Evolutionary conservation across 2,113 vertebrate species (phyloP), one percentile per base, ranked within the genome.

Genomic region (Paracanthobrama guichenoti): DNA sequence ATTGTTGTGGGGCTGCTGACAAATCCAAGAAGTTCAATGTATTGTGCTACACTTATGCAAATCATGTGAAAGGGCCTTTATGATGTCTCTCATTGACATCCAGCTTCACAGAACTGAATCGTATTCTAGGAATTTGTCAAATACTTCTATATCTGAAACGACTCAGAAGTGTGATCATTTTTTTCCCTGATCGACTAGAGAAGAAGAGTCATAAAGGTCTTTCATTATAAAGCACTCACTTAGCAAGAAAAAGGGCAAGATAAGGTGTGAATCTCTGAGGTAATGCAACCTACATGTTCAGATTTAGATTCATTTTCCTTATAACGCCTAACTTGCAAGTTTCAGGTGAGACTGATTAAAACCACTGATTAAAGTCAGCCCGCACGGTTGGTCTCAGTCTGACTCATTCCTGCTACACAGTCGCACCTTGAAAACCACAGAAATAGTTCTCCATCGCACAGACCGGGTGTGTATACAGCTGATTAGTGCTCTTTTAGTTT

Each of bases 401-500:
- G 71, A 84, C 77, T 84, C 71, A 60, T 44, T 66, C 7, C 78
- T 73, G 64, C 72, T 46, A 62, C 31, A 28, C 72, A 39, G 55
- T 26, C 42, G 8, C 12, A 28, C 75, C 72, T 62, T 73, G 39
- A 46, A 80, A 50, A 73, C 79, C 78, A 6, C 67, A 82, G 46
- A 82, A 71, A 57, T 72, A 31, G 28, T 39, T 53, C 44, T 67
- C 26, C 78, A 80, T 80, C 18, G 16, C 79, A 35, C 42, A 67
- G 16, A 50, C 53, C 62, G 16, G 31, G 46, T 39, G 66, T 69
- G 83, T 62, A 44, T 57, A 28, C 46, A 85, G 78, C 84, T 80
- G 80, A 82, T 82, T 44, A 79, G 35, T 46, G 83, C 20, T 39
- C 11, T 84, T 67, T 84, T n/a, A 44, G 77, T 81, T 84, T 84